Base-by-base conservation (phyloP, 1,140 invertebrate genomes). In the Helicorthomorpha holstii region DNA sequence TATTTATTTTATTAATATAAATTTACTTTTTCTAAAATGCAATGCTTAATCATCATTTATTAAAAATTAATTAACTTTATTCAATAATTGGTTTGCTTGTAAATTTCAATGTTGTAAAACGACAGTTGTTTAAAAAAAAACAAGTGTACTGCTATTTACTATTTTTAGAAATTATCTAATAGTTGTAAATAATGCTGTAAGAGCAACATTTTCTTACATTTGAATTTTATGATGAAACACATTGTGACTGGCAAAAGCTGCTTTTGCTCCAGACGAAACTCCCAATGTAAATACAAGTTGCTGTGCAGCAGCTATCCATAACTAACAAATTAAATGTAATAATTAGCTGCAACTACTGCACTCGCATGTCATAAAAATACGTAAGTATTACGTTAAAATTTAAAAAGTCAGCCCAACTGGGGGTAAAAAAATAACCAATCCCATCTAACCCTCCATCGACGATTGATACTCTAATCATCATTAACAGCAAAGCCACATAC, bases 201-300 rank as follows among this genome's bases (percentile, higher is more conserved):
- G n/a, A n/a, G n/a, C n/a, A n/a, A 46, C 21, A 22, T 48, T 48
- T 7, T 23, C 19, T 7, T 25, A 50, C 49, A 50, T 21, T 10
- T 29, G 54, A 52, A 68, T 60, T 56, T 74, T 68, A 52, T 73
- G 69, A 24, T 62, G 55, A 51, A 67, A 69, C 19, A 62, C 59
- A 54, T 74, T 75, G 56, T 73, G 74, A 43, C 63, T 67, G 12
- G 64, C 61, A 51, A 73, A 69, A 62, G 72, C 72, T 41, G 74
- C 65, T 12, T 75, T 57, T 19, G 68, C 69, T n/a, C 73, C 73
- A 58, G 69, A 70, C 3, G 69, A 70, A 16, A 72, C 65, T 3
- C 63, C 62, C 12, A 74, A 56, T 1, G 69, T 72, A 53, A 68
- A 73, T 57, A 73, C 73, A 59, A 73, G 68, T 52, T 74, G 72